Evolutionary conservation across 1,140 invertebrate species (phyloP).

Genomic region (Oryctes rhinoceros): DNA sequence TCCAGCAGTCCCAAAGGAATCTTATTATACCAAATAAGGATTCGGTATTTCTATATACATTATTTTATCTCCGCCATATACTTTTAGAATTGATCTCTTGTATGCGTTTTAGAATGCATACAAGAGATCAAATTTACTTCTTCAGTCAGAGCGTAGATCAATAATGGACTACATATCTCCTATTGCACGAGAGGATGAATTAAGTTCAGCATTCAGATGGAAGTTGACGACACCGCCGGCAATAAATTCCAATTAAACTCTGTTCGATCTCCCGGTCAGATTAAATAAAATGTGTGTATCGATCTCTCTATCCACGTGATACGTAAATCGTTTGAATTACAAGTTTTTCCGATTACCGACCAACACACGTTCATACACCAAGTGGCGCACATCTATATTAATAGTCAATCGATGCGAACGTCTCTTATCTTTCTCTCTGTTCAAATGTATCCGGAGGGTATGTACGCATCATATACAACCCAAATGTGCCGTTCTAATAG

Average conservation of each 20-base stretch:
- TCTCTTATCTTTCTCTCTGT: background rate
- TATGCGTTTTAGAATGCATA: no score
- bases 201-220: background rate
- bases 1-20: no score
- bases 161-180: no score
- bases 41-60: no score
- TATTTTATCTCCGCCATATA: no score
- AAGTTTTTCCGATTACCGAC: conserved; percentile 23
- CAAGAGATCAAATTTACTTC: background rate
- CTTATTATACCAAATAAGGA: no score
- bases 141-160: background rate
- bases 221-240: conserved; percentile 18
- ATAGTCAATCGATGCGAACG: conserved; percentile 12
- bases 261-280: conserved; percentile 12
- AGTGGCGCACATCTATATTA: conserved; percentile 3
- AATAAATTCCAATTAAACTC: conserved; percentile 32
- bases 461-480: conserved; percentile 1
- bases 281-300: conserved; percentile 27
- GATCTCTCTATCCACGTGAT: conserved; percentile 25
- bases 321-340: conserved; percentile 29
- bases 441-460: background rate
- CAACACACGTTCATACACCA: background rate
- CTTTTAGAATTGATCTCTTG: no score
- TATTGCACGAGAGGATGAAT: background rate
- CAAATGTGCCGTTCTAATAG: background rate